A percentile compares a stretch with the other conserved stretches of the same genome.
Evolutionary conservation across 2,113 vertebrate species (phyloP).

Genomic region (Saccopteryx leptura): DNA sequence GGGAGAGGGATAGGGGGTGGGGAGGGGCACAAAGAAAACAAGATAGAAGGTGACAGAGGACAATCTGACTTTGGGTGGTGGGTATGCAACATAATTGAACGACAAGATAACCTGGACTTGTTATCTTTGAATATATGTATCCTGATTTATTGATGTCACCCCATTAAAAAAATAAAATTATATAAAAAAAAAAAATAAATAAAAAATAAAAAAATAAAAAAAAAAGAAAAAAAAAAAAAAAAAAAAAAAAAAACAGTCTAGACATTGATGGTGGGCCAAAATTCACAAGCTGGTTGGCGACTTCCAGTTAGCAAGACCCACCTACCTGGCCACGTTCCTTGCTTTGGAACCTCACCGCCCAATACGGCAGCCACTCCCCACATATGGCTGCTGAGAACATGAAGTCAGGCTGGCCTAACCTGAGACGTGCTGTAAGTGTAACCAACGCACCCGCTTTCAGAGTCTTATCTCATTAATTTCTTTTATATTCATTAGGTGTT

Average conservation of each 20-base stretch:
- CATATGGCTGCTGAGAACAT: background rate
- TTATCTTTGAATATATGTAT: no score
- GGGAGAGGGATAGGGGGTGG: no score
- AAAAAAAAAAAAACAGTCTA: background rate
- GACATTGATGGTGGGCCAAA: background rate
- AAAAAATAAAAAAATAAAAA: no score
- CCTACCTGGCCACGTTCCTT: background rate
- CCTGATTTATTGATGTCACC: no score
- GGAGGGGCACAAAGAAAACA: no score
- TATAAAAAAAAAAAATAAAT: no score
- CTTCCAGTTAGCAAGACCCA: background rate
- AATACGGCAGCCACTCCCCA: background rate
- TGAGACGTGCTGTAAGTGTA: background rate
- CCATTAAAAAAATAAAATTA: no score
- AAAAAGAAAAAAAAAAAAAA: no score
- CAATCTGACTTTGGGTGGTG: no score
- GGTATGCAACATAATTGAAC: no score
- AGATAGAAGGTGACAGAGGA: no score
- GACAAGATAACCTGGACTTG: no score
- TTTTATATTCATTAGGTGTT: background rate
- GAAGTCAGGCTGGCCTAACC: background rate
- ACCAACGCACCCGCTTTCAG: background rate
- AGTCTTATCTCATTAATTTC: background rate
- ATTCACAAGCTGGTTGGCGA: background rate
- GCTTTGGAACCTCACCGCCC: background rate